These are phyloP conservation scores for Mystacides longicornis DNA, from an alignment of 2,888 invertebrate genomes.

Conservation along the genomic window DNA sequence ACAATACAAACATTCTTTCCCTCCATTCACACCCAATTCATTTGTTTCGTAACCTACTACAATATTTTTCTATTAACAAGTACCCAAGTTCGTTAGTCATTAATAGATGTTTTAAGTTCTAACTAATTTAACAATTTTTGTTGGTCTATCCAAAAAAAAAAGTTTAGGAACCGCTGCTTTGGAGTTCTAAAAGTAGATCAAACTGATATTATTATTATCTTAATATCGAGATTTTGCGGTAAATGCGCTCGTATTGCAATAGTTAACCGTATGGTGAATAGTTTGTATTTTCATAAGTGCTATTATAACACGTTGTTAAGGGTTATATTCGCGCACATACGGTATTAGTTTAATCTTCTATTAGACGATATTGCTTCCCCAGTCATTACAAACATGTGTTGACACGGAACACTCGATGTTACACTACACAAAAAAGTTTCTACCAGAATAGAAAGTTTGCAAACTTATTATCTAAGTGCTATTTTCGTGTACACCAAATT, in stretches of 20 bases:
- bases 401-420: neutral
- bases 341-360: neutral
- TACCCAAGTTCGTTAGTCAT: no score
- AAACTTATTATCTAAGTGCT: no score
- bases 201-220: neutral
- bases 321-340: neutral
- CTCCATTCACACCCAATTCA: no score
- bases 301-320: neutral
- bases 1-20: no score
- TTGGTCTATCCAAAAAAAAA: no score
- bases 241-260: constrained; percentile 1
- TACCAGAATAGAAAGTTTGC: no score
- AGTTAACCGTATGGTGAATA: neutral
- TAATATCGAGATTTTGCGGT: neutral
- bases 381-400: neutral
- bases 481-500: no score
- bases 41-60: no score
- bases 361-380: neutral
- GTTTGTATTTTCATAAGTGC: neutral
- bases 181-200: neutral
- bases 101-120: no score
- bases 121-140: no score
- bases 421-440: no score
- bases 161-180: neutral
- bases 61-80: no score